Evolutionary conservation across 1,140 invertebrate species (phyloP).

Genomic region (Eriosoma lanigerum): DNA sequence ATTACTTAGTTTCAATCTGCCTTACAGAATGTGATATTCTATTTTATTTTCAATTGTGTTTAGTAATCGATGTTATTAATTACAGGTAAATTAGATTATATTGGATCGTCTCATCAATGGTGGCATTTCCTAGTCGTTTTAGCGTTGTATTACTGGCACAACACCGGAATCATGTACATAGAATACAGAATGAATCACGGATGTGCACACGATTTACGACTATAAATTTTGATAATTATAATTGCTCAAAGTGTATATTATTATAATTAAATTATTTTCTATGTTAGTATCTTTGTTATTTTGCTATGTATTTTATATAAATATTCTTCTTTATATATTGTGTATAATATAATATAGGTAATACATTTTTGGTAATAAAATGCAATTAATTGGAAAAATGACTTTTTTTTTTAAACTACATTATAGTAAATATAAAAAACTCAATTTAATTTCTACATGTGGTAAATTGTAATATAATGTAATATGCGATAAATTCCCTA

Average conservation of each 20-base stretch:
- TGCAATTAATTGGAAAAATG: neutral
- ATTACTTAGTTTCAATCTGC: no score
- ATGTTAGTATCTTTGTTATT: neutral
- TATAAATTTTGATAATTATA: slow-evolving; percentile 12
- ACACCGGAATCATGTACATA: slow-evolving; percentile 84
- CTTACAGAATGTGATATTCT: neutral
- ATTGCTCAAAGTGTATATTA: slow-evolving; percentile 3
- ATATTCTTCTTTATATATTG: neutral
- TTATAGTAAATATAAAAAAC: no score
- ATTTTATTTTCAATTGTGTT: neutral
- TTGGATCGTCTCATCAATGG: slow-evolving; percentile 94
- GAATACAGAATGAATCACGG: slow-evolving; percentile 82
- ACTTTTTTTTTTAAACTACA: no score
- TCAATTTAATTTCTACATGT: no score
- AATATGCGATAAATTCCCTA: no score
- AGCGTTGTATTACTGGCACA: slow-evolving; percentile 93
- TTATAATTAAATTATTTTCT: slow-evolving; percentile 29
- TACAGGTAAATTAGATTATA: slow-evolving; percentile 80
- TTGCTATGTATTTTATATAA: no score
- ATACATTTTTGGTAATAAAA: neutral
- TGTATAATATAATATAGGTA: neutral
- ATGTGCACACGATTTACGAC: slow-evolving; percentile 65
- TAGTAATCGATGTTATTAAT: slow-evolving; percentile 12
- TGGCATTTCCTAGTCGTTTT: slow-evolving; percentile 89
- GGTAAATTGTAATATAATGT: no score